Conservation (phyloP, 2,113 vertebrate genomes). For the Takifugu bimaculatus region DNA sequence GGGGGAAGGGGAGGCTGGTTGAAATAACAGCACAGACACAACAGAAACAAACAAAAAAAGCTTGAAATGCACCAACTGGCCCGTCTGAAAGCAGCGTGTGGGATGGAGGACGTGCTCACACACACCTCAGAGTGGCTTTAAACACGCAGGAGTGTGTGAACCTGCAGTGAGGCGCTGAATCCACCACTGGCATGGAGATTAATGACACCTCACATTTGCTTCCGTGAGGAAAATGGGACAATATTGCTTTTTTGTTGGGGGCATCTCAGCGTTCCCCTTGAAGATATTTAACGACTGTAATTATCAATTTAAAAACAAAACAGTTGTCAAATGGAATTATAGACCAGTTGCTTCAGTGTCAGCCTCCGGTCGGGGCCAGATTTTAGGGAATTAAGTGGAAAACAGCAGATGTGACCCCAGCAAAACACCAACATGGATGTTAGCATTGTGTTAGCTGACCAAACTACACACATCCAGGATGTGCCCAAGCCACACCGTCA, state of each 20-base stretch:
- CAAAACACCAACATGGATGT: no score
- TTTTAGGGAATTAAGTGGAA: no score
- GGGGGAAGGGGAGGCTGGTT: slow-evolving; percentile 22
- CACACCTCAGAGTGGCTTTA: slow-evolving; percentile 20
- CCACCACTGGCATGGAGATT: no score
- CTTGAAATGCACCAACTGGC: slow-evolving; percentile 57
- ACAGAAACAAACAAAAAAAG: slow-evolving; percentile 50
- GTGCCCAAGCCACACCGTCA: no score
- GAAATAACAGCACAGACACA: slow-evolving; percentile 61
- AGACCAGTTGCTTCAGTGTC: not conserved
- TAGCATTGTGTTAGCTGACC: no score
- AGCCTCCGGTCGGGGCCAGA: not conserved
- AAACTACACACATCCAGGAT: no score
- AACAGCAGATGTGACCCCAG: not conserved
- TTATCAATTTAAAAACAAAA: not conserved
- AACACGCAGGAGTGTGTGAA: slow-evolving; percentile 5
- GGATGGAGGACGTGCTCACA: slow-evolving; percentile 52
- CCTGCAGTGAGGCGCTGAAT: not conserved
- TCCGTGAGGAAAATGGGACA: not conserved
- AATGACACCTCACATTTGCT: no score
- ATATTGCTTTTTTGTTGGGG: no score
- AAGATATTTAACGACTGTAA: no score
- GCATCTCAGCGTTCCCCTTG: no score
- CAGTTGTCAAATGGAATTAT: not conserved
- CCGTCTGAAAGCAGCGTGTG: slow-evolving; percentile 60